Evolutionary conservation across 64 coral and sea anemone genomes (phyloP).

Genomic region (Orbicella faveolata): DNA sequence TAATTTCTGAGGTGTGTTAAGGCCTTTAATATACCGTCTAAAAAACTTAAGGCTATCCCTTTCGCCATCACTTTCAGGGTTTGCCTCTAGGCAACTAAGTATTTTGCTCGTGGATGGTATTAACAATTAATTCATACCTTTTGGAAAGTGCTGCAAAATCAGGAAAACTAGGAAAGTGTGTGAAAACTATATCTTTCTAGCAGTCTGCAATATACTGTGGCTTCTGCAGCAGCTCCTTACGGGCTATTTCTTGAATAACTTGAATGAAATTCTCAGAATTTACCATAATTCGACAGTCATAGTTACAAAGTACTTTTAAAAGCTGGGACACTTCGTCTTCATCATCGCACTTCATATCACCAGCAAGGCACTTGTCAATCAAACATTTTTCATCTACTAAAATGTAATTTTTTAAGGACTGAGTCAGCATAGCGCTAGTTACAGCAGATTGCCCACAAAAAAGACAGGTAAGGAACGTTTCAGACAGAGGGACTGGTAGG

Average conservation of each 20-base stretch:
- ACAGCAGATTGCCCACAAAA: too few relatives aligned
- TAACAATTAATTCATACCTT: background rate
- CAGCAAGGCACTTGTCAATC: background rate
- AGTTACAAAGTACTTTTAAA: background rate
- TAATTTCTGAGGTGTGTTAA: constrained; percentile 37
- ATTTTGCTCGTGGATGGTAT: constrained; percentile 1
- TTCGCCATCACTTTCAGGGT: background rate
- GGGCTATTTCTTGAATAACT: constrained; percentile 4
- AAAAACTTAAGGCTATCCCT: constrained; percentile 35
- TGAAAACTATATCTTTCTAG: background rate
- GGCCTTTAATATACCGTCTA: background rate
- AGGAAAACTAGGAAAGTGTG: background rate
- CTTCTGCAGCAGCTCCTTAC: background rate
- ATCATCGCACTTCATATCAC: constrained; percentile 13
- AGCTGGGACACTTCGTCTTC: background rate
- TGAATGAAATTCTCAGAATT: background rate
- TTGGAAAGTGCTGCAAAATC: background rate
- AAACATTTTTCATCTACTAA: background rate
- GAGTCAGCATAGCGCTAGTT: constrained; percentile 3
- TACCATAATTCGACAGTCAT: background rate
- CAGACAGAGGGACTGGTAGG: too few relatives aligned
- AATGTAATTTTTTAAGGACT: background rate
- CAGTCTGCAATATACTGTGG: background rate
- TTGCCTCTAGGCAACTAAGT: background rate
- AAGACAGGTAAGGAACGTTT: too few relatives aligned